Conservation (phyloP, 2,113 vertebrate genomes). For the Pyxicephalus adspersus region DNA sequence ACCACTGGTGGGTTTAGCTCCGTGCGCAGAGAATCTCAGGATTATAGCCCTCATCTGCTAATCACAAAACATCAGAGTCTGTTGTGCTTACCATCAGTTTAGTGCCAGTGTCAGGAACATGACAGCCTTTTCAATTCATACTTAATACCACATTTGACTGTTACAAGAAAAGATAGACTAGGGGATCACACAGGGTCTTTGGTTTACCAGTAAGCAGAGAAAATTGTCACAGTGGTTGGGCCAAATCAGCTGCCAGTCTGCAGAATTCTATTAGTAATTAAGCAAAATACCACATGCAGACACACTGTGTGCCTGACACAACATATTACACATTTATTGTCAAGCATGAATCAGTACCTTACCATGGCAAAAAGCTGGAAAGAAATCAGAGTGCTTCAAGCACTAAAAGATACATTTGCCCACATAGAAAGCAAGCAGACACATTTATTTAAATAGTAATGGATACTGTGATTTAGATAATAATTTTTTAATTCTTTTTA, state of each 20-base stretch:
- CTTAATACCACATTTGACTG: conserved; percentile 28
- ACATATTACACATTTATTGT: not conserved
- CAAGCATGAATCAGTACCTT: not conserved
- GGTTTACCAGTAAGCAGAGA: conserved; percentile 13
- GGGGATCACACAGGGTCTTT: not conserved
- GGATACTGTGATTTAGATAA: too few relatives aligned
- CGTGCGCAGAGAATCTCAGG: conserved; percentile 63
- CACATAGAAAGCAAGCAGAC: not conserved
- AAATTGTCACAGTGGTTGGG: conserved; percentile 32
- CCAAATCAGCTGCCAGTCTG: conserved; percentile 24
- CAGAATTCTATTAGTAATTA: conserved; percentile 32
- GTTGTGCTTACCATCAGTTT: conserved; percentile 56
- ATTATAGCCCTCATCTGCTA: conserved; percentile 73
- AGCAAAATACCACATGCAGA: conserved; percentile 26
- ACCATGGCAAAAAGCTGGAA: not conserved
- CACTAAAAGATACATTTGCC: not conserved
- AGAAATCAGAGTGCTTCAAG: not conserved
- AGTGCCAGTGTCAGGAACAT: conserved; percentile 54
- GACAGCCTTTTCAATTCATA: conserved; percentile 19
- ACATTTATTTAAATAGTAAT: not conserved
- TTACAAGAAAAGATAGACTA: not conserved
- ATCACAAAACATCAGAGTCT: conserved; percentile 68
- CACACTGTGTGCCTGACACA: not conserved
- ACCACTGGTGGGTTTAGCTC: conserved; percentile 68
- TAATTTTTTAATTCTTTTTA: too few relatives aligned